Evolutionary conservation across 2,797 vertebrate species (phyloP).

Genomic region (Pseudochaenichthys georgianus): DNA sequence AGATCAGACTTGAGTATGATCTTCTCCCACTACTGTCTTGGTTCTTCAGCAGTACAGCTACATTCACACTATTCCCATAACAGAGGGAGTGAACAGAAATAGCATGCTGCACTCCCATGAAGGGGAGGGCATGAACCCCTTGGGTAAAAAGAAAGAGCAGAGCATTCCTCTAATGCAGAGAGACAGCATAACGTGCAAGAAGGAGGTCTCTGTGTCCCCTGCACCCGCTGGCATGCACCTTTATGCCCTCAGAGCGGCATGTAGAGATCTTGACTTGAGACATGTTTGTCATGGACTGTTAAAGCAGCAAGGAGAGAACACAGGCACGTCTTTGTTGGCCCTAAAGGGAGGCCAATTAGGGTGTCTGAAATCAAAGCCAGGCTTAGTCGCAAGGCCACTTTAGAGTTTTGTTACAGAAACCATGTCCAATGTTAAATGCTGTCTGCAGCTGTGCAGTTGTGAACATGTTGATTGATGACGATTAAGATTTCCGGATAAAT

Average conservation of each 20-base stretch:
- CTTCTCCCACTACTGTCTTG: slow-evolving; percentile 66
- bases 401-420: slow-evolving; percentile 56
- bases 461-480: slow-evolving; percentile 22
- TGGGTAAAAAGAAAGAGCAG: slow-evolving; percentile 47
- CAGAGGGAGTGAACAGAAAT: slow-evolving; percentile 75
- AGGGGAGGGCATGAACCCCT: slow-evolving; percentile 54
- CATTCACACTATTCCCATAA: slow-evolving; percentile 69
- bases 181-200: slow-evolving; percentile 59
- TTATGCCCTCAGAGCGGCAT: slow-evolving; percentile 46
- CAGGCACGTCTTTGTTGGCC: slow-evolving; percentile 74
- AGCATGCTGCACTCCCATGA: slow-evolving; percentile 50
- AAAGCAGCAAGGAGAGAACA: slow-evolving; percentile 56
- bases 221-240: slow-evolving; percentile 47
- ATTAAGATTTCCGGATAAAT: slow-evolving; percentile 24
- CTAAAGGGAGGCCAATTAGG: slow-evolving; percentile 66
- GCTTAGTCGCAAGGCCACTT: slow-evolving; percentile 47
- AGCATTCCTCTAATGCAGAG: slow-evolving; percentile 61
- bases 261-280: slow-evolving; percentile 70
- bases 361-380: slow-evolving; percentile 75
- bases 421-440: slow-evolving; percentile 43
- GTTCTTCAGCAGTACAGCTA: slow-evolving; percentile 45
- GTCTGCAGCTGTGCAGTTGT: slow-evolving; percentile 49
- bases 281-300: slow-evolving; percentile 74
- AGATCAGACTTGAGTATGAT: slow-evolving; percentile 65
- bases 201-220: slow-evolving; percentile 47